Evolutionary conservation across 2,888 invertebrate genomes (phyloP).

Genomic region (Poecilus cupreus): DNA sequence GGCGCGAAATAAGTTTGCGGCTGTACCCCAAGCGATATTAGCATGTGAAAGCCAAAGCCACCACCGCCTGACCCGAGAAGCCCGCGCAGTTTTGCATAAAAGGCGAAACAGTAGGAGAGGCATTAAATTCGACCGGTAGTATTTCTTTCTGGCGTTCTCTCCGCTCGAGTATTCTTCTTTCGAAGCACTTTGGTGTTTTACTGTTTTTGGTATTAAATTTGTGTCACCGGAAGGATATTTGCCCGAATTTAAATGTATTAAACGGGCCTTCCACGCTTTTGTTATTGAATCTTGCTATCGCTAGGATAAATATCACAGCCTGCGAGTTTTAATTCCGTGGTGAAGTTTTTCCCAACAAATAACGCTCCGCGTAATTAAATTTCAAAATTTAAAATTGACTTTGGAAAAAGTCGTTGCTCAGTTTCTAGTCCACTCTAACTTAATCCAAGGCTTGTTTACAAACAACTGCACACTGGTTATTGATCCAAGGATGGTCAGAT

Average conservation of each 20-base stretch:
- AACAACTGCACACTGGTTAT: background rate
- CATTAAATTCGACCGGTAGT: background rate
- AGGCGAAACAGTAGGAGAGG: background rate
- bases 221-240: background rate
- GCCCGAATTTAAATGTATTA: constrained; percentile 2
- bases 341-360: background rate
- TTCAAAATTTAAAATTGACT: constrained; percentile 19
- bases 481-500: too few species aligned
- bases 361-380: background rate
- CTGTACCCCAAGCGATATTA: constrained; percentile 7
- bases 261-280: background rate
- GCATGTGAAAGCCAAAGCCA: constrained; percentile 35
- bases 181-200: background rate
- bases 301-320: background rate
- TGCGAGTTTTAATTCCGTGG: background rate
- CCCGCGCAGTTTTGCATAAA: constrained; percentile 24
- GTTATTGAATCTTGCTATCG: background rate
- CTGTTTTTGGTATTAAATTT: background rate
- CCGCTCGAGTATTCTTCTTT: too few species aligned
- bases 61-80: background rate
- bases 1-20: constrained; percentile 21
- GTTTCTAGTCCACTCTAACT: background rate
- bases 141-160: background rate
- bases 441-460: background rate
- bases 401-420: background rate